A percentile compares a stretch with the other conserved stretches of the same genome.
Conservation (phyloP, 2,888 invertebrate genomes). For the Palloptera scutellata region DNA sequence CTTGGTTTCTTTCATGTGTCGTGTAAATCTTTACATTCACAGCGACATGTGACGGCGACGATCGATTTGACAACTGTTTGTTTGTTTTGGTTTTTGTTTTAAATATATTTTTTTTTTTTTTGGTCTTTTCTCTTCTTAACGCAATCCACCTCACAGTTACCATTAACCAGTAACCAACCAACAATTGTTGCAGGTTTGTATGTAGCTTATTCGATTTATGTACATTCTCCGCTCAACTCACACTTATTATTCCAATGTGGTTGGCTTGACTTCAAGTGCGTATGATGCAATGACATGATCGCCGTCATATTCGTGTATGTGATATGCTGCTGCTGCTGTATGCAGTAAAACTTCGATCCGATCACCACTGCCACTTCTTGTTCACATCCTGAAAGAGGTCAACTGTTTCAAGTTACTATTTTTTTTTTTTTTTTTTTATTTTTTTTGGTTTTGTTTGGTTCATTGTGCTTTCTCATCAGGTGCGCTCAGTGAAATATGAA, state of each 20-base stretch:
- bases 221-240: background rate
- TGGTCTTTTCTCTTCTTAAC: too few species aligned
- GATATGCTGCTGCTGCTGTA: background rate
- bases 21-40: too few species aligned
- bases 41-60: conserved; percentile 22
- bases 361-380: conserved; percentile 22
- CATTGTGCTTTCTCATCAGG: conserved; percentile 62
- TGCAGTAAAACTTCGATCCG: conserved; percentile 11
- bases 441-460: conserved; percentile 34
- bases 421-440: background rate
- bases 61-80: conserved; percentile 29
- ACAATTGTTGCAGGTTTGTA: too few species aligned
- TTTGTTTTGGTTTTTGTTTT: background rate
- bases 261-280: conserved; percentile 33
- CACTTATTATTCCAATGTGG: conserved; percentile 42
- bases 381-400: conserved; percentile 60
- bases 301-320: background rate
- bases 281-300: conserved; percentile 40
- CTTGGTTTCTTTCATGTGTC: background rate
- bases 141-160: too few species aligned
- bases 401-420: conserved; percentile 34
- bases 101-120: background rate
- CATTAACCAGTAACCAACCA: too few species aligned
- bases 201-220: too few species aligned
- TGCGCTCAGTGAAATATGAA: conserved; percentile 58